Evolutionary conservation across 64 coral and sea anemone genomes (phyloP).

Genomic region (Platygyra sinensis): DNA sequence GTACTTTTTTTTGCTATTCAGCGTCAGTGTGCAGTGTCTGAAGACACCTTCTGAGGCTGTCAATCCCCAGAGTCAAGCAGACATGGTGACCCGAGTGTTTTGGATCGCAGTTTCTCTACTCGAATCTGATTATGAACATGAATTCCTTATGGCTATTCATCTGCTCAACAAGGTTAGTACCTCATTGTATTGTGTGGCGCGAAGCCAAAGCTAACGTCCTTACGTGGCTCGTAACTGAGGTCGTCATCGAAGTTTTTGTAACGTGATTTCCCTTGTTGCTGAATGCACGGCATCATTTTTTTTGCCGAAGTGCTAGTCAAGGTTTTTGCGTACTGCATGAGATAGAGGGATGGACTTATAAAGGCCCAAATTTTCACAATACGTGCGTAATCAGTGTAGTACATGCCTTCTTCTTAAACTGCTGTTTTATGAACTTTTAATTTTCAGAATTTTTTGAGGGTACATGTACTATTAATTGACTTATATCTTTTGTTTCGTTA

Average conservation of each 20-base stretch:
- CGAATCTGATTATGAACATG: slow-evolving; percentile 97
- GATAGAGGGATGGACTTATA: too few species aligned
- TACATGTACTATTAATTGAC: background rate
- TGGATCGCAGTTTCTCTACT: slow-evolving; percentile 97
- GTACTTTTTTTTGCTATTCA: slow-evolving; percentile 9
- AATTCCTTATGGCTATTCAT: slow-evolving; percentile 91
- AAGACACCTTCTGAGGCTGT: slow-evolving; percentile 69
- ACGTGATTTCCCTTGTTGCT: too few species aligned
- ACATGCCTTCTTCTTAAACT: too few species aligned
- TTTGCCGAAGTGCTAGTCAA: too few species aligned
- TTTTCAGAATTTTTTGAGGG: background rate
- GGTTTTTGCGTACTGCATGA: too few species aligned
- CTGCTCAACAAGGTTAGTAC: slow-evolving; percentile 84
- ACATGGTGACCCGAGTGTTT: slow-evolving; percentile 95
- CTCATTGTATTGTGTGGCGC: background rate
- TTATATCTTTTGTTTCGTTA: background rate
- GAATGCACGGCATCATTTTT: too few species aligned
- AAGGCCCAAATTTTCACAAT: too few species aligned
- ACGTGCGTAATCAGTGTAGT: too few species aligned
- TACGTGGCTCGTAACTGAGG: too few species aligned
- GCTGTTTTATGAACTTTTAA: background rate
- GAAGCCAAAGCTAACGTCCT: too few species aligned
- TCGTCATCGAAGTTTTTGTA: too few species aligned
- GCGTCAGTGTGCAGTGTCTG: slow-evolving; percentile 91
- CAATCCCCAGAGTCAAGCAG: slow-evolving; percentile 81